These are phyloP conservation scores for Rutilus rutilus DNA, from an alignment of 2,113 vertebrate species.

Conservation along the genomic window DNA sequence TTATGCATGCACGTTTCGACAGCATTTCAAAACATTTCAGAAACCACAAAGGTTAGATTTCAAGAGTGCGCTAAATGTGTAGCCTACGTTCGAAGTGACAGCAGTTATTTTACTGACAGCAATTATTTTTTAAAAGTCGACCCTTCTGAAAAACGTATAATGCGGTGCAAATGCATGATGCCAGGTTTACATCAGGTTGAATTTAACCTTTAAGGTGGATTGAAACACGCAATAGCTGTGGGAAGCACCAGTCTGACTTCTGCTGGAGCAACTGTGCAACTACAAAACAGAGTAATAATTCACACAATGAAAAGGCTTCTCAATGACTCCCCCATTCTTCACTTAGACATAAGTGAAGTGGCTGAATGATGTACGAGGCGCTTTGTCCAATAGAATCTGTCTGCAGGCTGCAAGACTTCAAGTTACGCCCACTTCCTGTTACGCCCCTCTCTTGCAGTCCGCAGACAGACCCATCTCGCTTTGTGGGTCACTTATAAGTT, in stretches of 20 bases:
- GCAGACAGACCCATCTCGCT: not conserved
- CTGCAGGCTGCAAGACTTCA: too few relatives aligned
- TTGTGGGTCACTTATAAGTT: constrained; percentile 7
- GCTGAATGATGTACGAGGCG: constrained; percentile 1
- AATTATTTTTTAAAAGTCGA: not conserved
- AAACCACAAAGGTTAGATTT: too few relatives aligned
- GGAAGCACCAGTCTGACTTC: constrained; percentile 26
- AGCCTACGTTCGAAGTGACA: too few relatives aligned
- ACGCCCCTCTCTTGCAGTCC: too few relatives aligned
- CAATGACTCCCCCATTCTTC: constrained; percentile 7
- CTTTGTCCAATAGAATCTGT: not conserved
- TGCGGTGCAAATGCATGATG: not conserved
- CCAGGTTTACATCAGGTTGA: not conserved
- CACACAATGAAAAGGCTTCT: not conserved
- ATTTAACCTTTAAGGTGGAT: not conserved
- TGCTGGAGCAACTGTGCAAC: constrained; percentile 19
- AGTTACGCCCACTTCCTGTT: too few relatives aligned
- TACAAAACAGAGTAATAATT: constrained; percentile 13
- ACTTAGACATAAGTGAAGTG: constrained; percentile 12
- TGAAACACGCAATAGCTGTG: not conserved
- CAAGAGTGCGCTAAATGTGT: too few relatives aligned
- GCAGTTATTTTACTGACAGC: too few relatives aligned
- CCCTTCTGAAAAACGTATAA: not conserved
- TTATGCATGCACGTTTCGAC: too few relatives aligned
- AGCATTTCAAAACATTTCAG: too few relatives aligned